These are phyloP conservation scores for Crotalus horridus DNA, from an alignment of 2,113 vertebrate genomes.

Conservation along the genomic window DNA sequence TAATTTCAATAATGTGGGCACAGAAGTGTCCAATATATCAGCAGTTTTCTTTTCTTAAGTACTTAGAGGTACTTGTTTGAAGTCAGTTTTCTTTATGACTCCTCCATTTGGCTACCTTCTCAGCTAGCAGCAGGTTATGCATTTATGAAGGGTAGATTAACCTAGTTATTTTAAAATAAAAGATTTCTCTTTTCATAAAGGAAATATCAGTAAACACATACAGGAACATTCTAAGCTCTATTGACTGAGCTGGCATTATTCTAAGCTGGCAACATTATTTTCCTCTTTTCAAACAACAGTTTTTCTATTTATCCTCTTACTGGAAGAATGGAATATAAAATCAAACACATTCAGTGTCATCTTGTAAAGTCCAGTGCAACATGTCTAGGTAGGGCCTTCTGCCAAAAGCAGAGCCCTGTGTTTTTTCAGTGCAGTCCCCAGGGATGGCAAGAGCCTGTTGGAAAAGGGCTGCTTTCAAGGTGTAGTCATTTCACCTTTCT, in stretches of 20 bases:
- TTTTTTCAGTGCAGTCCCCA: conserved; percentile 33
- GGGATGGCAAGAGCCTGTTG: conserved; percentile 46
- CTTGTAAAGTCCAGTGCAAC: conserved; percentile 45
- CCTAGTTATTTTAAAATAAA: conserved; percentile 28
- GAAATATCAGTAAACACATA: conserved; percentile 42
- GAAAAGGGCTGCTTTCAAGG: conserved; percentile 30
- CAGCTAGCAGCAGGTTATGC: conserved; percentile 42
- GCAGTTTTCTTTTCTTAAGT: conserved; percentile 37
- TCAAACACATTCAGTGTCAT: conserved; percentile 51
- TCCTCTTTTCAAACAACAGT: conserved; percentile 30
- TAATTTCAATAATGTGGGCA: conserved; percentile 13
- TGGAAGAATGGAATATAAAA: conserved; percentile 40
- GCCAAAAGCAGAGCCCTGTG: conserved; percentile 39
- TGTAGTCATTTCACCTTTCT: conserved; percentile 55
- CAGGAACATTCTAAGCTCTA: conserved; percentile 39
- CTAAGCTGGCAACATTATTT: conserved; percentile 29
- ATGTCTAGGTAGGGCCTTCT: conserved; percentile 38
- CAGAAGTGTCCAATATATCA: conserved; percentile 17
- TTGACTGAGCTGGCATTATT: conserved; percentile 12
- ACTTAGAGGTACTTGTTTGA: conserved; percentile 18
- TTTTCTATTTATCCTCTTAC: conserved; percentile 39
- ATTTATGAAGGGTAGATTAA: conserved; percentile 44
- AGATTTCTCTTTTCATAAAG: conserved; percentile 28
- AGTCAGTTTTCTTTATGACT: conserved; percentile 41
- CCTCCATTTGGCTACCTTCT: conserved; percentile 42